phyloP scores from a whole-genome alignment of 2,797 vertebrate genomes.

The Salmo trutta region DNA sequence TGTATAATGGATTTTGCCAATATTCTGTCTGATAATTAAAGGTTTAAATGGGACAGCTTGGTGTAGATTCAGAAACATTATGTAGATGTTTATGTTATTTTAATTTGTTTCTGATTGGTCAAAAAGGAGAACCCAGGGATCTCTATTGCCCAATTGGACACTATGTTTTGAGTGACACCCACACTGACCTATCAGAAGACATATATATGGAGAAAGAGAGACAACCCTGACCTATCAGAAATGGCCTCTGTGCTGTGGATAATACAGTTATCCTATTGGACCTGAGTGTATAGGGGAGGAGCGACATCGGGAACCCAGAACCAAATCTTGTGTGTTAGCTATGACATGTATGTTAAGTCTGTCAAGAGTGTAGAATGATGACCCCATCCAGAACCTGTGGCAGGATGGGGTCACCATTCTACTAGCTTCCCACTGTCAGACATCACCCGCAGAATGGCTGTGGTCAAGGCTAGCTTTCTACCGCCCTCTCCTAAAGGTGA shows the following conservation, averaged over 20 bases:
- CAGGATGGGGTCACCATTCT: constrained; percentile 39
- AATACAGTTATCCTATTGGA: background rate
- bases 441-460: too few species aligned
- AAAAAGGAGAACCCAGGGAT: constrained; percentile 46
- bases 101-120: constrained; percentile 47
- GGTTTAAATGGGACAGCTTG: constrained; percentile 57
- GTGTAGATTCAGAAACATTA: constrained; percentile 54
- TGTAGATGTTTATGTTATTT: constrained; percentile 50
- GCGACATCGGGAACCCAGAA: too few species aligned
- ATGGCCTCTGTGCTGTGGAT: background rate
- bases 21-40: constrained; percentile 35
- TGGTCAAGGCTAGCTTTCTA: background rate
- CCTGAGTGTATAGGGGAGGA: constrained; percentile 18
- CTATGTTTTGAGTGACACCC: constrained; percentile 5
- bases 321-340: too few species aligned
- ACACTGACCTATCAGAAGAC: too few species aligned
- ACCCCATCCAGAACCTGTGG: background rate
- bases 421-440: constrained; percentile 2
- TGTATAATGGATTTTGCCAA: constrained; percentile 12
- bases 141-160: constrained; percentile 30
- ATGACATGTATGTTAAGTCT: too few species aligned
- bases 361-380: too few species aligned
- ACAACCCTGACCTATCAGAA: background rate
- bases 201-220: too few species aligned
- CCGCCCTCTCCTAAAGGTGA: too few species aligned